These are phyloP conservation scores for Adelosebastes latens DNA, from an alignment of 2,797 vertebrate species.

Conservation along the genomic window DNA sequence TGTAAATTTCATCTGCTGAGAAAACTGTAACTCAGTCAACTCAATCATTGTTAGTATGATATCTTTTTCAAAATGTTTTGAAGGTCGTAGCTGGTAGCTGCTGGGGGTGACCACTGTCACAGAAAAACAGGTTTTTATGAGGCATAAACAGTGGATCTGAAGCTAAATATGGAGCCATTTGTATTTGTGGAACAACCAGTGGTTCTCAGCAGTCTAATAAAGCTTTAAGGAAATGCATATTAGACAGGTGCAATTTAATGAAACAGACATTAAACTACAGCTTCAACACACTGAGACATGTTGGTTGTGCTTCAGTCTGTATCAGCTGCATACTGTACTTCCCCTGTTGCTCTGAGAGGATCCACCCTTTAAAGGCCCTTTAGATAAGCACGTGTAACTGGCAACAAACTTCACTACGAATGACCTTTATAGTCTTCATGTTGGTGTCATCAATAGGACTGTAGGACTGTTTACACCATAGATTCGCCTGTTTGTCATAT, in stretches of 20 bases:
- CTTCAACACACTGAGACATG: background rate
- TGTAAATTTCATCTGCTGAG: too few relatives aligned
- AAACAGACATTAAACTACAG: background rate
- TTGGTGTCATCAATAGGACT: too few relatives aligned
- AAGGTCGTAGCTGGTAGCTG: background rate
- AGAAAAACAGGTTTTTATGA: background rate
- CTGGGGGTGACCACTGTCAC: background rate
- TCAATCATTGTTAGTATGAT: too few relatives aligned
- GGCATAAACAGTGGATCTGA: background rate
- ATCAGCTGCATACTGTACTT: background rate
- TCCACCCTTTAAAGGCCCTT: constrained; percentile 25
- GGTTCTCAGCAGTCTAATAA: background rate
- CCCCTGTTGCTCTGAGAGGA: background rate
- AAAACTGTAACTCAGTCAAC: too few relatives aligned
- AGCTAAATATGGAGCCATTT: background rate
- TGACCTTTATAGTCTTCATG: background rate
- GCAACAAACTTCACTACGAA: background rate
- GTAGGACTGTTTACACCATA: too few relatives aligned
- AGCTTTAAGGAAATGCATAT: background rate
- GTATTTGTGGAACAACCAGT: background rate
- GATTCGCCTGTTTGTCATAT: background rate
- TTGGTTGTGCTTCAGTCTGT: background rate
- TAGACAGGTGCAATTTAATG: background rate
- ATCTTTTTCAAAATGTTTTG: too few relatives aligned
- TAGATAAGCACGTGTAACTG: constrained; percentile 19